Evolutionary conservation across 2,113 vertebrate genomes (phyloP).

Genomic region (Axis porcinus): DNA sequence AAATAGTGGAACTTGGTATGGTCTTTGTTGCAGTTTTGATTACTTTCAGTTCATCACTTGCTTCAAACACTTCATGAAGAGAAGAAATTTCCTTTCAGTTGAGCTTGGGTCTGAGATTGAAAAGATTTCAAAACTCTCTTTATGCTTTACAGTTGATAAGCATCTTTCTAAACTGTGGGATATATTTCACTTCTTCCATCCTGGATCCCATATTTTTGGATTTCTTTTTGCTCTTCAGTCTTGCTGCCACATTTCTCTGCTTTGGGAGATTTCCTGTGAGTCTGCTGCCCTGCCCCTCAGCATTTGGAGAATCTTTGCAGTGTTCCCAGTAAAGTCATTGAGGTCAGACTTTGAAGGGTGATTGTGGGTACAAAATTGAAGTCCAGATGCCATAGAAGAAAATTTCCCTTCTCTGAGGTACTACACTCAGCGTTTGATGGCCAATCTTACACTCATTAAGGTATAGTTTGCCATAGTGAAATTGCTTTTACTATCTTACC

Average conservation of each 20-base stretch:
- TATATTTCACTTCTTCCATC: neutral
- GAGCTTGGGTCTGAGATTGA: neutral
- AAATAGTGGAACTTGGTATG: neutral
- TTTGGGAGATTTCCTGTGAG: neutral
- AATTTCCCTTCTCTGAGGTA: neutral
- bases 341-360: neutral
- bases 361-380: neutral
- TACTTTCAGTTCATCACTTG: neutral
- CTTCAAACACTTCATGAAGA: neutral
- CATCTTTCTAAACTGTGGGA: neutral
- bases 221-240: neutral
- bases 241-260: neutral
- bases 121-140: neutral
- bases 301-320: neutral
- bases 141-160: neutral
- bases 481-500: neutral
- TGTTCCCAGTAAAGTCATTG: neutral
- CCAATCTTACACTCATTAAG: neutral
- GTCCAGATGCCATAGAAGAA: neutral
- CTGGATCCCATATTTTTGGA: neutral
- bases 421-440: neutral
- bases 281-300: neutral
- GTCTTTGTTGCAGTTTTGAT: neutral
- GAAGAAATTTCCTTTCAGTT: neutral
- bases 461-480: neutral